A percentile compares a stretch with the other conserved stretches of the same genome.
Evolutionary conservation across 2,888 invertebrate genomes (phyloP).

Genomic region (Platycheirus albimanus): DNA sequence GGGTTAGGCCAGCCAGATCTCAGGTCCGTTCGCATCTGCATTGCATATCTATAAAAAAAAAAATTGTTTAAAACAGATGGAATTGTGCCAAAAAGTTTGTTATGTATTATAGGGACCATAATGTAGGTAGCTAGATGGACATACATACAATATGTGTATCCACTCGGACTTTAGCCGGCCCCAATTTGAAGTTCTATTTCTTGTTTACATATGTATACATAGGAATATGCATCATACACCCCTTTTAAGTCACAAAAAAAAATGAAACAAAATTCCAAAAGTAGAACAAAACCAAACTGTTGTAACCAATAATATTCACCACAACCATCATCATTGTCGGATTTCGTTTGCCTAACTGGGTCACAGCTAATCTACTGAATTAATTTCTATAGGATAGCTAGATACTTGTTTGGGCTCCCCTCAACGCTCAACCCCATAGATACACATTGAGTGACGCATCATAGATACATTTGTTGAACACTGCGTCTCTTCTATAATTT

Average conservation of each 20-base stretch:
- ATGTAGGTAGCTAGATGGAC: no score
- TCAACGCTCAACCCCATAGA: conserved; percentile 30
- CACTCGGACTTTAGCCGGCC: conserved; percentile 40
- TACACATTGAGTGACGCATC: conserved; percentile 30
- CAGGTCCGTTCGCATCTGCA: conserved; percentile 45
- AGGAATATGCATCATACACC: conserved; percentile 7
- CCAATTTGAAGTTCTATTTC: conserved; percentile 45
- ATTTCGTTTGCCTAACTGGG: conserved; percentile 53
- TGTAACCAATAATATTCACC: conserved; percentile 55
- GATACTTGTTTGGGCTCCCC: conserved; percentile 45
- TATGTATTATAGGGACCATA: conserved; percentile 11
- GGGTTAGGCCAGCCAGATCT: conserved; percentile 45
- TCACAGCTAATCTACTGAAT: conserved; percentile 68
- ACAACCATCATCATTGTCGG: conserved; percentile 33
- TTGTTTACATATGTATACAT: not conserved
- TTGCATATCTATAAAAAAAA: conserved; percentile 27
- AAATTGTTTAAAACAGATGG: conserved; percentile 27
- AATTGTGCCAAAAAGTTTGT: conserved; percentile 48
- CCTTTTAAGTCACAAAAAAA: conserved; percentile 20
- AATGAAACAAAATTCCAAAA: conserved; percentile 36
- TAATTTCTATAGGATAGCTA: conserved; percentile 41
- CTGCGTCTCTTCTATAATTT: conserved; percentile 36
- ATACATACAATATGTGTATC: no score
- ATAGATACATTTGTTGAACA: conserved; percentile 35
- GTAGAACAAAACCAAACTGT: conserved; percentile 55